Base-by-base conservation (phyloP, 2,113 vertebrate genomes). In the Phrynocephalus versicolor region DNA sequence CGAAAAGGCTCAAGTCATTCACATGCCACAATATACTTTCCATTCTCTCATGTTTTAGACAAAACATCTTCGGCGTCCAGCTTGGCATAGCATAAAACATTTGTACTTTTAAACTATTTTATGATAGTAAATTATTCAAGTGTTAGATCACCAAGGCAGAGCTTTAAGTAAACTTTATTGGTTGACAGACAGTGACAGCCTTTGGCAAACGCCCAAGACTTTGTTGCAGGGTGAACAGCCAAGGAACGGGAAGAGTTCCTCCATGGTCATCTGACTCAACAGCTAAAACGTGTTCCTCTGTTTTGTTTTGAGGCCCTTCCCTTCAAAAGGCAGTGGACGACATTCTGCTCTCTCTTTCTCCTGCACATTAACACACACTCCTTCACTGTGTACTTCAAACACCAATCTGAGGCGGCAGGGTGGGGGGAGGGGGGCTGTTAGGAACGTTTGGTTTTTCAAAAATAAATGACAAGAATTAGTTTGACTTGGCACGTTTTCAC, bases 11-110 rank as follows among this genome's bases (percentile, higher is more conserved):
- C 92, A 92, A 94, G 90, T 84, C 92, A 91, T 93, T 92, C 93
- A 92, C 93, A 94, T 92, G 91, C 92, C 92, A 95, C 88, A 91
- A 88, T 92, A 93, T 86, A 94, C 81, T 93, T 96, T 95, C 92
- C 89, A 93, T 92, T 94, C 94, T 94, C 92, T 94, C 90, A 91
- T 95, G 87, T 88, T 94, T 93, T 95, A 95, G 94, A 94, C 92
- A 94, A 93, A 90, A 89, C 92, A 94, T 90, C 81, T 94, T 89
- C 85, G 92, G 85, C 4, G 75, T 89, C 92, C 89, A 95, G 89
- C 83, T 94, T 95, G 93, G 91, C 77, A 88, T 0, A 89, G 83
- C 92, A 92, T 94, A 88, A 93, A 95, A 93, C 84, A 92, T 90
- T 93, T 86, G 82, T 82, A 86, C 84, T 91, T n/a, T 90, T 76